Base-by-base conservation (phyloP, 2,888 invertebrate genomes). In the Philereme vetulata region DNA sequence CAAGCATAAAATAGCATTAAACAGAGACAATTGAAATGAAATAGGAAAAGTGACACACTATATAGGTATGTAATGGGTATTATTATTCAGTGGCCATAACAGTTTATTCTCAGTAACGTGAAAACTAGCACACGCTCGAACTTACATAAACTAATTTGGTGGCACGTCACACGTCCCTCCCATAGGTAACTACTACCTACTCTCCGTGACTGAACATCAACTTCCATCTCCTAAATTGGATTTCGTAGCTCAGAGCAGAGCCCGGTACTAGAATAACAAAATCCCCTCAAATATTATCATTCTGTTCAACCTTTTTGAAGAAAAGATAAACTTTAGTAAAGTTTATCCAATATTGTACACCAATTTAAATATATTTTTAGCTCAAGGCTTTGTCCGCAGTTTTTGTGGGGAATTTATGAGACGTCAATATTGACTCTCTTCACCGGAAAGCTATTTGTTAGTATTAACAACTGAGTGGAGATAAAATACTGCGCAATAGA, bases 221-320 rank as follows among this genome's bases (percentile, higher is more conserved):
- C 67, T 71, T 69, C 66, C 68, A 71, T 72, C 70, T 62, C 55
- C 68, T 21, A 75, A 75, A 77, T 78, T 77, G 66, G 61, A 75
- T 78, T 72, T 68, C 51, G 58, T 44, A 56, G 69, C 66, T 52
- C 57, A 50, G 56, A 63, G 48, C 57, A 50, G 56, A 63, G 48
- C 46, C 9, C 45, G 62, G 61, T 49, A 51, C 52, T 56, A 56
- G 64, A 71, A 68, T 64, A 65, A 65, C 58, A 71, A 38, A 64
- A 60, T 51, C 55, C 52, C 36, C 40, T 7, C 38, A 32, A 53
- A 58, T 64, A 56, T 66, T 60, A 51, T 50, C 50, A 62, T 58
- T 57, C 33, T 53, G 44, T 55, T 54, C 55, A 48, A 21, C 49
- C 48, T 61, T 63, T 62, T 54, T 36, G 4, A 7, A 10, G 32